These are phyloP conservation scores for Bergia puertoricense DNA, from an alignment of 92 coral and sea anemone genomes.

Conservation along the genomic window DNA sequence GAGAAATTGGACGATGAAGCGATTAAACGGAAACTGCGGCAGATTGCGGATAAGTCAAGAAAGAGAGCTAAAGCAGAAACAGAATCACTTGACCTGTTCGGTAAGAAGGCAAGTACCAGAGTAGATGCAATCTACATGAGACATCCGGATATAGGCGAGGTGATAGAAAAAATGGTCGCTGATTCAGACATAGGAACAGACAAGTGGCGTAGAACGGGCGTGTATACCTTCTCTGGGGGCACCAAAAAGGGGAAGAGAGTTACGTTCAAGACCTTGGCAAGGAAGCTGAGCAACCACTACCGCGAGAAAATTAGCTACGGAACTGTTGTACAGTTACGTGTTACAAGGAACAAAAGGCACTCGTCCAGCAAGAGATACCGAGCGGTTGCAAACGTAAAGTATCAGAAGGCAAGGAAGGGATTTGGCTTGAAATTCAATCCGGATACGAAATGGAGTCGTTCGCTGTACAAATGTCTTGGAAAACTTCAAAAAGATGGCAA, in stretches of 20 bases:
- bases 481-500: constrained; percentile 60
- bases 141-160: too few relatives aligned
- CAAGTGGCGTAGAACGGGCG: constrained; percentile 66
- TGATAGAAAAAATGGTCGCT: constrained; percentile 56
- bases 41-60: constrained; percentile 30
- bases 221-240: constrained; percentile 62
- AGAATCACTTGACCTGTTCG: constrained; percentile 27
- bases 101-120: constrained; percentile 8
- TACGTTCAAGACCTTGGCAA: constrained; percentile 24
- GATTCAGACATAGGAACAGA: constrained; percentile 58
- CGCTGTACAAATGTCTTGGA: constrained; percentile 52
- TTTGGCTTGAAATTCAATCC: constrained; percentile 60
- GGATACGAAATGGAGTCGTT: constrained; percentile 55
- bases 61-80: constrained; percentile 32
- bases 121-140: constrained; percentile 16
- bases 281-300: constrained; percentile 42
- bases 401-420: constrained; percentile 61
- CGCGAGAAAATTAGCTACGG: constrained; percentile 48
- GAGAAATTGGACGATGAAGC: constrained; percentile 22
- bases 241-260: constrained; percentile 52
- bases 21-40: constrained; percentile 6
- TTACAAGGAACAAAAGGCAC: constrained; percentile 35
- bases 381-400: constrained; percentile 58
- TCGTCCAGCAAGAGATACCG: constrained; percentile 35
- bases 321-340: constrained; percentile 54